Percentiles rank a stretch among this genome's conserved stretches.
Conservation (phyloP, 2,888 invertebrate genomes). For the Tuberolachnus salignus region DNA sequence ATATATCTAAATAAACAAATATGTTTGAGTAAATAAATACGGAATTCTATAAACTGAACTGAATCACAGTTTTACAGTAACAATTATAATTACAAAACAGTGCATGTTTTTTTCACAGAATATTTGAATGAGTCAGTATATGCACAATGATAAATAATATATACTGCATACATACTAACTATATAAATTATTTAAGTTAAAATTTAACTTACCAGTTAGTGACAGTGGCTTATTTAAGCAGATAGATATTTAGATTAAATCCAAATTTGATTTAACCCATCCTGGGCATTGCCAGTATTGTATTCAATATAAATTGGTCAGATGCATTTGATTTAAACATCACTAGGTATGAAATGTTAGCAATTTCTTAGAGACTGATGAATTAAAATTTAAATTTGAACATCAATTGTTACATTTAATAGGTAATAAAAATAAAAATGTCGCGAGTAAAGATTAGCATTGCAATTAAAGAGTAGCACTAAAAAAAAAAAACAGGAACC, state of each 20-base stretch:
- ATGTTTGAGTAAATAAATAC: too few relatives aligned
- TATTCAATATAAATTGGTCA: background rate
- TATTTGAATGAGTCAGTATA: background rate
- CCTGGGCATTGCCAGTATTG: background rate
- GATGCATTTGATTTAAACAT: background rate
- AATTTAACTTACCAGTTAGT: slow-evolving; percentile 19
- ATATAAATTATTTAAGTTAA: background rate
- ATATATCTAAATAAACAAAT: too few relatives aligned
- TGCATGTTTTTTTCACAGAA: background rate
- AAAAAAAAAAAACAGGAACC: slow-evolving; percentile 7
- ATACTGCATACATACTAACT: background rate
- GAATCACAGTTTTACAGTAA: background rate
- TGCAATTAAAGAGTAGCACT: background rate
- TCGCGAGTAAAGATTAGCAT: background rate
- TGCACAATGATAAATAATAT: background rate
- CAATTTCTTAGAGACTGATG: background rate
- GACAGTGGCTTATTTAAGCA: background rate
- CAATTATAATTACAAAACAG: too few relatives aligned
- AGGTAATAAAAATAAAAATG: background rate
- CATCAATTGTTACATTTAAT: background rate
- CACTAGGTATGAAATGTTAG: background rate
- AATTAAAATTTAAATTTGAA: slow-evolving; percentile 3
- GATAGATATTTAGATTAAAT: background rate
- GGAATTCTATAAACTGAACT: background rate
- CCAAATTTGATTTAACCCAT: background rate